Conservation (phyloP, 2,797 vertebrate species). For the Paedocypris micromegethes region DNA sequence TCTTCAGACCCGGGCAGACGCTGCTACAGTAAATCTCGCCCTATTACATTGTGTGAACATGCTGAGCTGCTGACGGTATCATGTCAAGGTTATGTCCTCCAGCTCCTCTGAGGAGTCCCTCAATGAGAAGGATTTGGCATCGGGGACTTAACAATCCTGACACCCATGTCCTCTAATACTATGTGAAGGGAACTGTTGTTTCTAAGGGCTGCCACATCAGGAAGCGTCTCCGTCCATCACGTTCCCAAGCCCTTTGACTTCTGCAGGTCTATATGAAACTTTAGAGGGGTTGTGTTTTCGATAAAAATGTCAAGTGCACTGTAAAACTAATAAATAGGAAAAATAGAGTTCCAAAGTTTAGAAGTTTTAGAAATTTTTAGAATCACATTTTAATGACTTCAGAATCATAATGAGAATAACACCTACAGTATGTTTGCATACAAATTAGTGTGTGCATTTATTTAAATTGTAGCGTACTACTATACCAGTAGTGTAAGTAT, state of each 20-base stretch:
- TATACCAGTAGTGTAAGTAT: no score
- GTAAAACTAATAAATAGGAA: no score
- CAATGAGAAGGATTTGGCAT: slow-evolving; percentile 10
- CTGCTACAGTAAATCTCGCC: slow-evolving; percentile 8
- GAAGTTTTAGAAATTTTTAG: no score
- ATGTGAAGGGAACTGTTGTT: slow-evolving; percentile 21
- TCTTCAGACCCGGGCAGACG: slow-evolving; percentile 23
- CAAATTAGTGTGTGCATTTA: no score
- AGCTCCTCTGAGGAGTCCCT: slow-evolving; percentile 4
- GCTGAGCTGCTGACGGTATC: slow-evolving; percentile 9
- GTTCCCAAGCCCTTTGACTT: slow-evolving; percentile 21
- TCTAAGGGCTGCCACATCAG: slow-evolving; percentile 28
- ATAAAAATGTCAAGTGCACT: no score
- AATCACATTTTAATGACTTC: no score
- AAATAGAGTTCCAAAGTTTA: no score
- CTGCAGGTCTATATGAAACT: slow-evolving; percentile 4
- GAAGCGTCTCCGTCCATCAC: slow-evolving; percentile 36
- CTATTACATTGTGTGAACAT: slow-evolving; percentile 20
- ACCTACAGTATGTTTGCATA: no score
- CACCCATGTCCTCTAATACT: slow-evolving; percentile 29
- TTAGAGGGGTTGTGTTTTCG: no score
- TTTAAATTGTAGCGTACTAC: no score
- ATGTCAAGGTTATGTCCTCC: slow-evolving; percentile 25
- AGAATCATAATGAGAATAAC: no score
- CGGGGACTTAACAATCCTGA: slow-evolving; percentile 21